Evolutionary conservation across 2,113 vertebrate species (phyloP).

Genomic region (Progne subis): DNA sequence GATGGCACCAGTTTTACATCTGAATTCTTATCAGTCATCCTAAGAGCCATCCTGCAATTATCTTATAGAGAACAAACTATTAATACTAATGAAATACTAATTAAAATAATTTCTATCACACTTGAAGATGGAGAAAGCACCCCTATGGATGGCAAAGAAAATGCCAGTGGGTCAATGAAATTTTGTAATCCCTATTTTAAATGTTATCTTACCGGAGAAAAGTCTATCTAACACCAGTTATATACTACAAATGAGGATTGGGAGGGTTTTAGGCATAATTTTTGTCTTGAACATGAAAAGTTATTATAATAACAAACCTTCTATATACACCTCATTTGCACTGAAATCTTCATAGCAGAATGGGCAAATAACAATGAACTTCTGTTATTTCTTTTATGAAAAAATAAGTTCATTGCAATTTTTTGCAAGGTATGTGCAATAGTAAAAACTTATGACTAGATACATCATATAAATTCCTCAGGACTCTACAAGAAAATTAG

Average conservation of each 20-base stretch:
- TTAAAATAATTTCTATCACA: constrained; percentile 4
- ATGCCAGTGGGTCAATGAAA: background rate
- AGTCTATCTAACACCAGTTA: background rate
- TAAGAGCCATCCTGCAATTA: background rate
- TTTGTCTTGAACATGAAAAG: background rate
- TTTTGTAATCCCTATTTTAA: background rate
- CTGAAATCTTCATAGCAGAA: background rate
- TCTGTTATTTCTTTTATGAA: background rate
- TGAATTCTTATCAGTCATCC: constrained; percentile 20
- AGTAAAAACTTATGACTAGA: background rate
- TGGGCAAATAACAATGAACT: background rate
- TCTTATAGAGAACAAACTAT: background rate
- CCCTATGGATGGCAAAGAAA: constrained; percentile 22
- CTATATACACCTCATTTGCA: background rate
- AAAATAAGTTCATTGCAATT: background rate
- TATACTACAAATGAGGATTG: background rate
- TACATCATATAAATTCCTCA: background rate
- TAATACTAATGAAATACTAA: constrained; percentile 10
- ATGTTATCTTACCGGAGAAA: background rate
- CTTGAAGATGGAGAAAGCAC: background rate
- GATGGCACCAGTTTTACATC: background rate
- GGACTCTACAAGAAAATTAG: background rate
- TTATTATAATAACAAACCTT: background rate
- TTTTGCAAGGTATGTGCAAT: background rate
- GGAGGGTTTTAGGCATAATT: background rate